These are phyloP conservation scores for Typhlichthys subterraneus DNA, from an alignment of 2,797 vertebrate species.

Conservation along the genomic window DNA sequence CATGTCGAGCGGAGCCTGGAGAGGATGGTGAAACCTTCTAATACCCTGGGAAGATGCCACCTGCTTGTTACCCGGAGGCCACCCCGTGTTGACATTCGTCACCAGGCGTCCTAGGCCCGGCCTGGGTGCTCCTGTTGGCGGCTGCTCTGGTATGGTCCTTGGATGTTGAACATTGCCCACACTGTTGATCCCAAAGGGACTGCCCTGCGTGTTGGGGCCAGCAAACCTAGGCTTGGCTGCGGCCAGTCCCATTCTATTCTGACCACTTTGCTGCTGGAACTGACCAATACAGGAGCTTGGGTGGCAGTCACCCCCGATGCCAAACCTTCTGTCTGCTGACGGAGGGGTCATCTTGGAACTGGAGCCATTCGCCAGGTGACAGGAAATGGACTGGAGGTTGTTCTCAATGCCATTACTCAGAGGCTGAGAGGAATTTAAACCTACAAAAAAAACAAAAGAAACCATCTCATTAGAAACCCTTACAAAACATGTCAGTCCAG, in stretches of 20 bases:
- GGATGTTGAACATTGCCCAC: slow-evolving; percentile 76
- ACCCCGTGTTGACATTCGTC: slow-evolving; percentile 78
- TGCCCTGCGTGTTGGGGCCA: slow-evolving; percentile 74
- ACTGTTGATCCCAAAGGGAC: slow-evolving; percentile 78
- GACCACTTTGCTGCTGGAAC: slow-evolving; percentile 82
- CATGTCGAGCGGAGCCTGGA: slow-evolving; percentile 78
- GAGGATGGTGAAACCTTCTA: slow-evolving; percentile 75
- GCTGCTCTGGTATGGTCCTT: slow-evolving; percentile 77
- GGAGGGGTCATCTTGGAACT: slow-evolving; percentile 80
- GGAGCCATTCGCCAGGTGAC: slow-evolving; percentile 79
- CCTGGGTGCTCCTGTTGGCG: slow-evolving; percentile 66
- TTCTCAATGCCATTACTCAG: slow-evolving; percentile 82
- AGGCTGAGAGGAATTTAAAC: slow-evolving; percentile 79
- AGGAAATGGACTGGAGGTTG: slow-evolving; percentile 80
- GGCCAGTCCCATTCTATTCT: slow-evolving; percentile 77
- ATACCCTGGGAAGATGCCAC: slow-evolving; percentile 75
- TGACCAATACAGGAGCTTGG: slow-evolving; percentile 75
- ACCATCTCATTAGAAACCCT: background rate
- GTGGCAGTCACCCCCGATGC: slow-evolving; percentile 78
- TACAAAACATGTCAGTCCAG: background rate
- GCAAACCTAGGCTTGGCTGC: slow-evolving; percentile 82
- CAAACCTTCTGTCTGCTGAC: slow-evolving; percentile 81
- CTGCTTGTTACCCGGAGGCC: slow-evolving; percentile 82
- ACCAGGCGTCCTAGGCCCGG: slow-evolving; percentile 79
- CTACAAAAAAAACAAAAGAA: slow-evolving; percentile 49